Conservation (phyloP, 2,888 invertebrate species). For the Andrena haemorrhoa region DNA sequence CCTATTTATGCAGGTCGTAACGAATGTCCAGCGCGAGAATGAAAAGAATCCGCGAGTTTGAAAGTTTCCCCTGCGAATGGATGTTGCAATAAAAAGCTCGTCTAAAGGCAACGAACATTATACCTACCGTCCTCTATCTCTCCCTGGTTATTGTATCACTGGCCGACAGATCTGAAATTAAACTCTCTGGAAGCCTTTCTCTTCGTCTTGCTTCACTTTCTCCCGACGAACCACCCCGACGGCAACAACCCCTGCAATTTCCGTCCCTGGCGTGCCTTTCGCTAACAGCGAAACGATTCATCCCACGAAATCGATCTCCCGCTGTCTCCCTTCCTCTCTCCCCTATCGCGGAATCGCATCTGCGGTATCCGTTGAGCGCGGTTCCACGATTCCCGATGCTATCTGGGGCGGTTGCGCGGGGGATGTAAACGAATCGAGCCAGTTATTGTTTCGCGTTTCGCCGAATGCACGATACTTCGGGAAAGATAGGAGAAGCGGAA, state of each 20-base stretch:
- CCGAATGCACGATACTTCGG: neutral
- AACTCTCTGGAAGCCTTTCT: slow-evolving; percentile 6
- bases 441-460: slow-evolving; percentile 35
- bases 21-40: neutral
- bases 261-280: neutral
- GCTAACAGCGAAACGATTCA: slow-evolving; percentile 21
- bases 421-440: slow-evolving; percentile 23
- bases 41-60: neutral
- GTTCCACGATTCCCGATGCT: slow-evolving; percentile 26
- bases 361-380: slow-evolving; percentile 1
- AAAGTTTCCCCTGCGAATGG: slow-evolving; percentile 21
- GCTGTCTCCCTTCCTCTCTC: neutral
- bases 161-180: slow-evolving; percentile 2
- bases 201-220: neutral
- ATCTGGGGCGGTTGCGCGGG: slow-evolving; percentile 2
- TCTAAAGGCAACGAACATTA: neutral
- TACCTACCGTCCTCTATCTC: slow-evolving; percentile 8
- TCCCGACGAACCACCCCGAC: neutral
- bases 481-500: slow-evolving; percentile 32
- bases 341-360: slow-evolving; percentile 19
- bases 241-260: slow-evolving; percentile 1
- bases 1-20: too few species aligned
- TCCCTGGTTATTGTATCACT: neutral
- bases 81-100: slow-evolving; percentile 24
- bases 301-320: slow-evolving; percentile 2